Evolutionary conservation across 2,113 vertebrate genomes (phyloP).

Genomic region (Mus spicilegus): DNA sequence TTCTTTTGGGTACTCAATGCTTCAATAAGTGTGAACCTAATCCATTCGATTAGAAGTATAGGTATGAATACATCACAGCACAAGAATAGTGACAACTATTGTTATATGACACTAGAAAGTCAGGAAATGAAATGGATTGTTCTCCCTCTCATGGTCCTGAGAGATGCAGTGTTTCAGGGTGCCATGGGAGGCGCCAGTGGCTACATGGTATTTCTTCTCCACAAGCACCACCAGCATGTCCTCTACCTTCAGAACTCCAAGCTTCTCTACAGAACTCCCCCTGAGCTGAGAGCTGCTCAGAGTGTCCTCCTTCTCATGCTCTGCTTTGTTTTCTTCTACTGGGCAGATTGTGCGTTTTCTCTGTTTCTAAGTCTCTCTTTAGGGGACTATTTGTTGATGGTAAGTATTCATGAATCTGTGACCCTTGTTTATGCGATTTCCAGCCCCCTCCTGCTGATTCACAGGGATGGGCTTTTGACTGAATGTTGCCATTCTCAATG

Average conservation of each 20-base stretch:
- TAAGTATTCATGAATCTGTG: neutral
- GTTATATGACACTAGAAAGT: neutral
- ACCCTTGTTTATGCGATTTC: neutral
- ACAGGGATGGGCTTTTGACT: neutral
- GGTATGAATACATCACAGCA: neutral
- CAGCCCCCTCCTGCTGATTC: neutral
- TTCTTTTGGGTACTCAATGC: neutral
- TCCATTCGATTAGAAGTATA: neutral
- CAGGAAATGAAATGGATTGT: neutral
- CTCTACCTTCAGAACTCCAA: neutral
- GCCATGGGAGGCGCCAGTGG: neutral
- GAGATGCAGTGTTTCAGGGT: neutral
- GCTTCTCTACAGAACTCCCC: neutral
- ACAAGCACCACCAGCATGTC: too few species aligned
- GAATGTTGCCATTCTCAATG: neutral
- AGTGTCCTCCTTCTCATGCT: slow-evolving; percentile 40
- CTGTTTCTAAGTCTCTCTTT: neutral
- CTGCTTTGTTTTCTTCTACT: slow-evolving; percentile 52
- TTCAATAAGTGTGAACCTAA: neutral
- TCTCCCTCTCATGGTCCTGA: neutral
- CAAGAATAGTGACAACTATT: neutral
- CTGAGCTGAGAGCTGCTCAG: neutral
- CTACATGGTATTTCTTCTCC: neutral
- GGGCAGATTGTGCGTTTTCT: neutral
- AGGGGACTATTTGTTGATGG: neutral